Base-by-base conservation (phyloP, 2,797 vertebrate species). In the Poecilia velifera region DNA sequence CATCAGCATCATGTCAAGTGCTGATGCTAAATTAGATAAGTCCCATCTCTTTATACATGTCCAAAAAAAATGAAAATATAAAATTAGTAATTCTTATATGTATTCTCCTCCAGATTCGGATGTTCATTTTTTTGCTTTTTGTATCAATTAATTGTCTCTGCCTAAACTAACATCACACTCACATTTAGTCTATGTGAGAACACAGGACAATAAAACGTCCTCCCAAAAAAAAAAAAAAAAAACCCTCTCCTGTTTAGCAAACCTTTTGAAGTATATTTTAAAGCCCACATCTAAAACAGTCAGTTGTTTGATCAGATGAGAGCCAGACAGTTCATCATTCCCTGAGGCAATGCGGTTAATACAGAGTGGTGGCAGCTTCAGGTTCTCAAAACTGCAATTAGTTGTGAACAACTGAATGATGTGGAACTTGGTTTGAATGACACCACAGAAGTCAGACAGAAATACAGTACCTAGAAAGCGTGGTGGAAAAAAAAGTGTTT, bases 231-330 rank as follows among this genome's bases (percentile, higher is more conserved):
- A 31, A 31, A 31, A 31, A 31, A 31, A 31, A 14, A 28, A 73
- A 64, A 28, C 3, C 1, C 4, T 49, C 22, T 62, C 22, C 43
- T 64, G 18, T 62, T 73, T 46, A 64, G 28, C 22, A 49, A 78
- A 49, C 22, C 68, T 71, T 73, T 62, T 39, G 72, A 73, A 78
- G 55, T 39, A 28, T 28, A 46, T 36, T 47, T 36, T 62, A 9
- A 22, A 62, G 55, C 46, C 36, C 41, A 72, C 53, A 73, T 78
- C 43, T 73, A n/a, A 78, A 49, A 43, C 71, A 73, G 47, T 73
- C 22, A 72, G 71, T 55, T 73, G 53, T 62, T 73, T 78, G 71
- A 62, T 78, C 20, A 73, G 47, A 49, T 41, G 31, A 62, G 55
- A 78, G 34, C 53, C 71, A 39, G 71, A 64, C 53, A 16, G 39